Conservation (phyloP, 2,797 vertebrate genomes). For the Acanthurus leucopareius region DNA sequence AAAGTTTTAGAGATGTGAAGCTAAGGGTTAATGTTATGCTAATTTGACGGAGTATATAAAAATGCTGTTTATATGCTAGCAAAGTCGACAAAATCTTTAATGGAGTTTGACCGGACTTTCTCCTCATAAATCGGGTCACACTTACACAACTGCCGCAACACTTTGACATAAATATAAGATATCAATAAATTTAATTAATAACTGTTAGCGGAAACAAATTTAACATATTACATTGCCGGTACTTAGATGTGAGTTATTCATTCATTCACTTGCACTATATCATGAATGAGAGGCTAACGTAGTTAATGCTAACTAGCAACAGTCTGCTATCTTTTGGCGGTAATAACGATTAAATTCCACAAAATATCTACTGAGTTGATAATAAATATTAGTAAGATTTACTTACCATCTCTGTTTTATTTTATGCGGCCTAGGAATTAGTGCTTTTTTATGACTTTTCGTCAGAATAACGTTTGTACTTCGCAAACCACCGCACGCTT, state of each 20-base stretch:
- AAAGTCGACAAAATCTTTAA: neutral
- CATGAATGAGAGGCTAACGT: slow-evolving; percentile 63
- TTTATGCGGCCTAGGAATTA: rapidly evolving
- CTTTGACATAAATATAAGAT: too few relatives aligned
- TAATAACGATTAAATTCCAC: rapidly evolving
- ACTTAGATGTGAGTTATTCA: neutral
- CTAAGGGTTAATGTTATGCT: rapidly evolving
- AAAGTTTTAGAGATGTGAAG: neutral
- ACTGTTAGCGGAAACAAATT: rapidly evolving
- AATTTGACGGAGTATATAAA: rapidly evolving
- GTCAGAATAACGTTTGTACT: slow-evolving; percentile 65
- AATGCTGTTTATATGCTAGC: rapidly evolving
- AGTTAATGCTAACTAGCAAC: slow-evolving; percentile 60
- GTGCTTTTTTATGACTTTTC: slow-evolving; percentile 3
- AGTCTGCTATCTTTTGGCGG: neutral
- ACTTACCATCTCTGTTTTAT: slow-evolving; percentile 73
- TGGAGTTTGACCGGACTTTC: neutral
- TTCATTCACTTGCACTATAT: slow-evolving; percentile 12
- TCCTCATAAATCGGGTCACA: neutral
- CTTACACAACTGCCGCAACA: rapidly evolving
- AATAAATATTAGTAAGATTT: rapidly evolving
- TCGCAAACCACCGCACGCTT: slow-evolving; percentile 72
- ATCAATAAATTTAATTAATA: rapidly evolving
- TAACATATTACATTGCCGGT: rapidly evolving
- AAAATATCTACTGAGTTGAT: rapidly evolving